Conservation (phyloP, 2,797 vertebrate species). For the Enteromius trimaculatus region DNA sequence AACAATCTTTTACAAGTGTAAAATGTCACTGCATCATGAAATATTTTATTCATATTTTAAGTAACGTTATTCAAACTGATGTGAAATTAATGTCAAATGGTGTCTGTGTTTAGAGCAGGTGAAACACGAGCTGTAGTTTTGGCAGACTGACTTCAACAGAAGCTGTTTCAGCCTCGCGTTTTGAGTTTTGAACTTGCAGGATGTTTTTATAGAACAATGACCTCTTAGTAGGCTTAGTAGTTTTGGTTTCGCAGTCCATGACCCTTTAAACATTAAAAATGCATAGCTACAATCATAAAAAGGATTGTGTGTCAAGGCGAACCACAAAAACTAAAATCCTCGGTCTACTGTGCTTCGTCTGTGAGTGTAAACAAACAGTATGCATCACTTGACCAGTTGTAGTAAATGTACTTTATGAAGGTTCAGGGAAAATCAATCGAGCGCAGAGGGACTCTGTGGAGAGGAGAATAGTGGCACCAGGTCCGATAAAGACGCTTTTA, state of each 20-base stretch:
- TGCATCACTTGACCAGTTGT: background rate
- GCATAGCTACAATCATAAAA: background rate
- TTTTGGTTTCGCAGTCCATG: background rate
- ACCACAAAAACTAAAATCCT: background rate
- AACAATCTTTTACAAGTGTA: background rate
- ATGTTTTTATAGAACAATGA: background rate
- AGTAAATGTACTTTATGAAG: slow-evolving; percentile 16
- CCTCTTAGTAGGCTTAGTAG: background rate
- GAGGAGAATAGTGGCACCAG: slow-evolving; percentile 49
- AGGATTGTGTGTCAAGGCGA: background rate
- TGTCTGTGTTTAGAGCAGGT: background rate
- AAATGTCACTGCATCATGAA: background rate
- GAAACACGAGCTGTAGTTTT: background rate
- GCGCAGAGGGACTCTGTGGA: slow-evolving; percentile 45
- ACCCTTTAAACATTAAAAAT: background rate
- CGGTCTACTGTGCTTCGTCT: background rate
- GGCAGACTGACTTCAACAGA: too few species aligned
- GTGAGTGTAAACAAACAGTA: background rate
- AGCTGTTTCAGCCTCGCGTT: background rate
- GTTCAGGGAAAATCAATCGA: slow-evolving; percentile 48
- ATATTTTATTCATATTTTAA: background rate
- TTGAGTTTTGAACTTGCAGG: background rate
- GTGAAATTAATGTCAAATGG: too few species aligned
- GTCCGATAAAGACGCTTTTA: slow-evolving; percentile 27
- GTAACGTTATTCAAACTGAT: too few species aligned